These are phyloP conservation scores for Apamea crenata DNA, from an alignment of 2,888 invertebrate genomes.

Conservation along the genomic window DNA sequence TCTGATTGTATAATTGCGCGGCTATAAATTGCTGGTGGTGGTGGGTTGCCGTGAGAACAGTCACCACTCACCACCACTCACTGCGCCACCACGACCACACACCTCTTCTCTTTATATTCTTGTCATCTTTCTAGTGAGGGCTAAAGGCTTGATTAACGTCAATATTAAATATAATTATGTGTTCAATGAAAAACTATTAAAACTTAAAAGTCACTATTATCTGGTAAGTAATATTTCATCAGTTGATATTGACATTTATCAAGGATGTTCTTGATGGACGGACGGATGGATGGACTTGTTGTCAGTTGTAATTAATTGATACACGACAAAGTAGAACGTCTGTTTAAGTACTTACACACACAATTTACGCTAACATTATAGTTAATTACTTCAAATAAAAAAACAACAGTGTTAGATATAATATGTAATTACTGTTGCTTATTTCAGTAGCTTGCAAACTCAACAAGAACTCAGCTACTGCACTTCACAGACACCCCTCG, in stretches of 20 bases:
- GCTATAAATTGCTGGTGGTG: constrained; percentile 75
- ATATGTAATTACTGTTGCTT: background rate
- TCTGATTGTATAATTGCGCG: constrained; percentile 82
- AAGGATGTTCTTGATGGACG: too few species aligned
- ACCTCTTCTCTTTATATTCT: background rate
- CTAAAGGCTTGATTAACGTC: background rate
- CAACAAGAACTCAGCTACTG: background rate
- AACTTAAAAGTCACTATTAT: background rate
- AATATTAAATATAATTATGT: background rate
- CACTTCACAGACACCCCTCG: background rate
- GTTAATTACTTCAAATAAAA: background rate
- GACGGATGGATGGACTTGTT: constrained; percentile 3
- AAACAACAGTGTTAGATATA: background rate
- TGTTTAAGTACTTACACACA: background rate
- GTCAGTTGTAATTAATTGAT: constrained; percentile 18
- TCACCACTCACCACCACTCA: background rate
- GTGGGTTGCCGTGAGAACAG: constrained; percentile 55
- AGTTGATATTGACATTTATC: background rate
- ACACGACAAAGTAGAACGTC: constrained; percentile 13
- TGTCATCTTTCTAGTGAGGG: background rate
- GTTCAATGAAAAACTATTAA: background rate
- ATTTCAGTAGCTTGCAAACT: background rate
- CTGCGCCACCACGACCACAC: background rate
- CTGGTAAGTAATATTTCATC: constrained; percentile 11
- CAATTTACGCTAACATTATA: background rate